Percentiles rank a stretch among this genome's conserved stretches.
Conservation (phyloP, 2,888 invertebrate species). For the Hartigia nigra region DNA sequence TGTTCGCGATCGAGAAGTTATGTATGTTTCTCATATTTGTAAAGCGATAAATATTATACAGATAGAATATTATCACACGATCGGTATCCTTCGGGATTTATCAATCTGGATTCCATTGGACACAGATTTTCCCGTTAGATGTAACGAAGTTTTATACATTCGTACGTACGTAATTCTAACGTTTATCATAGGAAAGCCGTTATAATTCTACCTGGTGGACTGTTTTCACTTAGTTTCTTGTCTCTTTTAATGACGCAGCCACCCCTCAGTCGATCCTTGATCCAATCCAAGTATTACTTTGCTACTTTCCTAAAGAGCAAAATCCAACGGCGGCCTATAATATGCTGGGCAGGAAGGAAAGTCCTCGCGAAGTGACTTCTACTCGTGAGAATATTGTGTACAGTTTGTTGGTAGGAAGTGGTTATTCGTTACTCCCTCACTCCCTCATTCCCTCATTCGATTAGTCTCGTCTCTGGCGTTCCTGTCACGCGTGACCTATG, state of each 20-base stretch:
- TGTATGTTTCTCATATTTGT: slow-evolving; percentile 5
- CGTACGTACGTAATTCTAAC: slow-evolving; percentile 61
- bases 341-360: background rate
- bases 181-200: slow-evolving; percentile 47
- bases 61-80: slow-evolving; percentile 7
- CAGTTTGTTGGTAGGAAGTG: no score
- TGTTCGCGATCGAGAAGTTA: background rate
- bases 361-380: background rate
- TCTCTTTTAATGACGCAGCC: background rate
- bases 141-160: slow-evolving; percentile 65
- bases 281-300: background rate
- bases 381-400: no score
- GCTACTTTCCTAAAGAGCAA: background rate
- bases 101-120: background rate
- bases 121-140: slow-evolving; percentile 40
- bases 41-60: slow-evolving; percentile 6
- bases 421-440: no score
- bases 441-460: background rate
- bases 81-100: slow-evolving; percentile 3
- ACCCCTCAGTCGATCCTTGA: background rate
- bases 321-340: background rate
- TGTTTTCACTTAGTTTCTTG: background rate
- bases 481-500: background rate
- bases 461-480: background rate
- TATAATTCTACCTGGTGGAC: slow-evolving; percentile 7